Conservation (phyloP, 2,888 invertebrate species). For the Agrochola lychnidis region DNA sequence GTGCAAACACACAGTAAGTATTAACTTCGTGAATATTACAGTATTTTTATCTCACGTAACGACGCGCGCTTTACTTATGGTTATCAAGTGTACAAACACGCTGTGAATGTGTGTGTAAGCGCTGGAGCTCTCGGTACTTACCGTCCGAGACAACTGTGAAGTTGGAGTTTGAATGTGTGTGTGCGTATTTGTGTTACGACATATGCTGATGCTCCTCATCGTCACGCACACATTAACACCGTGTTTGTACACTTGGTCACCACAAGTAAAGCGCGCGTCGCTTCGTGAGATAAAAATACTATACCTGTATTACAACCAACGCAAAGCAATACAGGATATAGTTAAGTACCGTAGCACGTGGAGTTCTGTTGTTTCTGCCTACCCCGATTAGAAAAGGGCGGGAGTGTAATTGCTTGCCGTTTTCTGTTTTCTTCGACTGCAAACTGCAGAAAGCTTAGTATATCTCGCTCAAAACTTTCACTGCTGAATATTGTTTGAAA, state of each 20-base stretch:
- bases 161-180: not conserved
- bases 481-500: not conserved
- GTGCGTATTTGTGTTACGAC: not conserved
- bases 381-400: not conserved
- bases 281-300: too few species aligned
- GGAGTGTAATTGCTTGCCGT: not conserved
- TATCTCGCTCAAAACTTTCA: constrained; percentile 4
- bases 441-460: not conserved
- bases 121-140: not conserved
- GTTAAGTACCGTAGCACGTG: not conserved
- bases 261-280: too few species aligned
- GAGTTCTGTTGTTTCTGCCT: not conserved
- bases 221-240: too few species aligned
- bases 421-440: not conserved
- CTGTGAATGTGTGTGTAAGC: not conserved
- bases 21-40: not conserved
- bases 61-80: not conserved
- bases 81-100: not conserved
- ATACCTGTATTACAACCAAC: not conserved
- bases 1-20: not conserved
- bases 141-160: not conserved
- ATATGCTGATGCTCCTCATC: too few species aligned
- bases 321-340: not conserved
- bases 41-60: not conserved
- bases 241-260: too few species aligned